A percentile compares a stretch with the other conserved stretches of the same genome.
Evolutionary conservation across 2,797 vertebrate genomes (phyloP).

Genomic region (Falco cherrug): DNA sequence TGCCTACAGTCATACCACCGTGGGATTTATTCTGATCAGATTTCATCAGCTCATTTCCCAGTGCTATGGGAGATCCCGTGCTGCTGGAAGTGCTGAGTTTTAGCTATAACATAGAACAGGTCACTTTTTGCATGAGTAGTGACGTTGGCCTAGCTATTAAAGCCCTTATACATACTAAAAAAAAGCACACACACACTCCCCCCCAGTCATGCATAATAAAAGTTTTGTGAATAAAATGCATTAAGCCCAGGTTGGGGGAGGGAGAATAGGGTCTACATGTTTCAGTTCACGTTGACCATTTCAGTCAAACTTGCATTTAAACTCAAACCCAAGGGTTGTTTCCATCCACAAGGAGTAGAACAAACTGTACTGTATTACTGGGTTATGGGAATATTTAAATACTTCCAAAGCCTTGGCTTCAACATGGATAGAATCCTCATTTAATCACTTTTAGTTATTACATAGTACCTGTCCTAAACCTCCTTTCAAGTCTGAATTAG

Average conservation of each 20-base stretch:
- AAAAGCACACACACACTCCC: no score
- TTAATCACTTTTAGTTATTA: neutral
- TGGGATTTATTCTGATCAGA: neutral
- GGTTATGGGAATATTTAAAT: neutral
- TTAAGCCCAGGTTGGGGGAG: neutral
- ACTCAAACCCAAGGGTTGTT: neutral
- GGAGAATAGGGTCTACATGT: neutral
- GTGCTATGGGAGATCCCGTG: neutral
- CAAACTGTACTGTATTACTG: neutral
- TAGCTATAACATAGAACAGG: neutral
- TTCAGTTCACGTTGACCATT: neutral
- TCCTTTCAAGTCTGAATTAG: neutral
- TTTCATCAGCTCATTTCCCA: neutral
- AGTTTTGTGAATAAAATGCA: neutral
- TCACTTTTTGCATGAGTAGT: neutral
- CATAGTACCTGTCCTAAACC: neutral
- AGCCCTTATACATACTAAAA: neutral
- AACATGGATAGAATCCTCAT: neutral
- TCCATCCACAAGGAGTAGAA: neutral
- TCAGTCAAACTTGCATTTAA: neutral
- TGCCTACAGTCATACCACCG: neutral
- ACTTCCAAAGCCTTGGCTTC: neutral
- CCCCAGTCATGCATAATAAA: neutral
- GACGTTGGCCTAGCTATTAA: neutral
- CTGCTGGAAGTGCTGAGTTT: neutral